Evolutionary conservation across 2,113 vertebrate genomes (phyloP).

Genomic region (Protomyctophum bolini): DNA sequence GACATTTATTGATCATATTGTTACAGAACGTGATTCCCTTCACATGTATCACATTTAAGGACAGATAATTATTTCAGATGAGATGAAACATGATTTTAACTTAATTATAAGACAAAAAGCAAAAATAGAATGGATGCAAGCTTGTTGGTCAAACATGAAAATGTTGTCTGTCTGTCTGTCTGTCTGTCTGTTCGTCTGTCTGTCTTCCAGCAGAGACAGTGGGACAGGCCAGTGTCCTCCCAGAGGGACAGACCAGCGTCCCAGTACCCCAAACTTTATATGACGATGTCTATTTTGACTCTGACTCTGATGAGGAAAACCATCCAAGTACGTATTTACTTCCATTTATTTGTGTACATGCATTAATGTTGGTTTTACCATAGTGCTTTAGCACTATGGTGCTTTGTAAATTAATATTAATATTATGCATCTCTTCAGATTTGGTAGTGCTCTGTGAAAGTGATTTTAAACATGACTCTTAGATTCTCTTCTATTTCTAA

Average conservation of each 20-base stretch:
- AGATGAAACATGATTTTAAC: too few species aligned
- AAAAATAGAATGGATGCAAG: too few species aligned
- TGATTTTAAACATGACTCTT: neutral
- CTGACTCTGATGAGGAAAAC: conserved; percentile 88
- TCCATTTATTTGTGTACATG: neutral
- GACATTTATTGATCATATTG: too few species aligned
- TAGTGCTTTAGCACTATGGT: neutral
- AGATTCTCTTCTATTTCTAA: neutral
- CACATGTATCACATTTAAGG: too few species aligned
- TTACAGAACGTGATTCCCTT: too few species aligned
- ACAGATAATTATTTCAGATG: too few species aligned
- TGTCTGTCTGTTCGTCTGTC: too few species aligned
- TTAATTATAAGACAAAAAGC: too few species aligned
- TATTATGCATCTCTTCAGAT: neutral
- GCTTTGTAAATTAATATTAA: neutral
- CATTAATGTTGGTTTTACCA: neutral
- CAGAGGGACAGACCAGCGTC: conserved; percentile 13
- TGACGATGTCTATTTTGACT: conserved; percentile 93
- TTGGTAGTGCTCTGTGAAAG: neutral
- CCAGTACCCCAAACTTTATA: conserved; percentile 74
- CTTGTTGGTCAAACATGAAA: neutral
- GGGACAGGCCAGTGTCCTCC: conserved; percentile 29
- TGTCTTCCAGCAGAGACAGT: conserved; percentile 70
- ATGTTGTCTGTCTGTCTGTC: conserved; percentile 14
- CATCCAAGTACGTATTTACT: conserved; percentile 45